phyloP scores from a whole-genome alignment of 2,888 invertebrate genomes.

The Chloroclysta siterata region DNA sequence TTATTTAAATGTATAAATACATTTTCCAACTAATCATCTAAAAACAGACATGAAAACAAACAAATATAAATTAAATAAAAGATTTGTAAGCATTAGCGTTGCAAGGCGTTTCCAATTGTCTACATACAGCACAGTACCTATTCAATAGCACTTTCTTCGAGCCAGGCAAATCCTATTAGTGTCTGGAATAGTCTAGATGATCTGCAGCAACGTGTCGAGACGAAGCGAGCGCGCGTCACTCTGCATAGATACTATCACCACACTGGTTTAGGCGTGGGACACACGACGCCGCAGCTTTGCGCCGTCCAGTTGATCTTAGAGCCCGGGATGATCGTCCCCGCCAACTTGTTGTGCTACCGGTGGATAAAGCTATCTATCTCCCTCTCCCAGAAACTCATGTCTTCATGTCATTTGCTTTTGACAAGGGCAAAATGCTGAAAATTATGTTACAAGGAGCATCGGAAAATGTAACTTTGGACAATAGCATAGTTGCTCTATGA shows the following conservation, averaged over 20 bases:
- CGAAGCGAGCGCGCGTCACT: constrained; percentile 18
- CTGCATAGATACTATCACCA: constrained; percentile 30
- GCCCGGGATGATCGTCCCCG: background rate
- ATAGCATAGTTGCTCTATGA: too few species aligned
- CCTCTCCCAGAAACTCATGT: too few species aligned
- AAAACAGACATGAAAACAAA: too few species aligned
- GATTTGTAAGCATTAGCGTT: background rate
- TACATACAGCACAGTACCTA: background rate
- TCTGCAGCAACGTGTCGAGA: constrained; percentile 14
- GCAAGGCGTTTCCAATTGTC: constrained; percentile 2
- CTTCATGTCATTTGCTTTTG: too few species aligned
- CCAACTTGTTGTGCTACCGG: too few species aligned
- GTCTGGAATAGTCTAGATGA: constrained; percentile 17
- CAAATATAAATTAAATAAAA: background rate
- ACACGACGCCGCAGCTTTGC: background rate
- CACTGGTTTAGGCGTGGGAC: constrained; percentile 2
- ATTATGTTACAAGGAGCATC: too few species aligned
- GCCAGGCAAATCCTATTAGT: constrained; percentile 26
- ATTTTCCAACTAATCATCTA: too few species aligned
- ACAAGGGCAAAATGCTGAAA: too few species aligned
- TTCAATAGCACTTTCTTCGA: constrained; percentile 19
- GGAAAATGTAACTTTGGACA: too few species aligned
- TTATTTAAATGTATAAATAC: too few species aligned
- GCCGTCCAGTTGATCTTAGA: background rate
- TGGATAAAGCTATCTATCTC: too few species aligned